Evolutionary conservation across 2,888 invertebrate species (phyloP).

Genomic region (Lasiommata megera): DNA sequence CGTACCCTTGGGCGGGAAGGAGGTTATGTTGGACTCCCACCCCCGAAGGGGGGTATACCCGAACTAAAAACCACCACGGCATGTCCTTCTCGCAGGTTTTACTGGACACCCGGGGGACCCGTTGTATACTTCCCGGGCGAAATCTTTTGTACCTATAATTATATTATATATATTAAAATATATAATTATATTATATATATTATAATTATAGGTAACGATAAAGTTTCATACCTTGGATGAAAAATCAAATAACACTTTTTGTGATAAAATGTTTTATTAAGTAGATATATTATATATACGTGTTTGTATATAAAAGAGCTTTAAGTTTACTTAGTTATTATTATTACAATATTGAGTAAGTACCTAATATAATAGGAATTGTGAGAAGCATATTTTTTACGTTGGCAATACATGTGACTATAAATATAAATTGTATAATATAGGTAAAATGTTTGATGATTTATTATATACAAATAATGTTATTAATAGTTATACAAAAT

Average conservation of each 20-base stretch:
- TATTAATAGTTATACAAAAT: not conserved
- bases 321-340: not conserved
- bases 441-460: not conserved
- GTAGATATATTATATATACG: not conserved
- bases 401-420: no score
- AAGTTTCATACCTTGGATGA: not conserved
- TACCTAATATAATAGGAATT: constrained; percentile 22
- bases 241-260: not conserved
- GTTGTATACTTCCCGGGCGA: no score
- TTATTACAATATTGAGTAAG: not conserved
- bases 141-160: no score
- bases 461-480: not conserved
- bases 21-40: no score
- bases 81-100: no score
- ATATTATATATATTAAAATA: no score
- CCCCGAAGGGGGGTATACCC: no score
- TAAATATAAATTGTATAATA: not conserved
- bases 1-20: no score
- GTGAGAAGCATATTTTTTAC: constrained; percentile 24
- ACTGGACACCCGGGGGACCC: no score
- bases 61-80: no score
- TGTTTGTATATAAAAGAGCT: not conserved
- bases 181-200: no score
- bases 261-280: constrained; percentile 25
- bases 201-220: no score